A percentile compares a stretch with the other conserved stretches of the same genome.
phyloP scores from a whole-genome alignment of 2,113 vertebrate genomes.

The Chitala chitala region DNA sequence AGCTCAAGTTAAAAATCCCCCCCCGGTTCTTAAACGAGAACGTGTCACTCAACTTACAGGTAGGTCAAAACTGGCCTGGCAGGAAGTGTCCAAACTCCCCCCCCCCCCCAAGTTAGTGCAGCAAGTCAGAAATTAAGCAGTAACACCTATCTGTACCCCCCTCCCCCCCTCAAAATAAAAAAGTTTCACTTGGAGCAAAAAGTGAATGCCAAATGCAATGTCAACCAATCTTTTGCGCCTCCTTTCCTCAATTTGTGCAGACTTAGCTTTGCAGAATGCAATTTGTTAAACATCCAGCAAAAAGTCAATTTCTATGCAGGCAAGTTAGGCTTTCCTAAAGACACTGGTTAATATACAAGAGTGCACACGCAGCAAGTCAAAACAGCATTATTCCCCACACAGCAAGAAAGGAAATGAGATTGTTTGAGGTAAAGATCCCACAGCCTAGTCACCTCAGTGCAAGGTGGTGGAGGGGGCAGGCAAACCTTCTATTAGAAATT shows the following conservation, averaged over 20 bases:
- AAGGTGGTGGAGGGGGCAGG: neutral
- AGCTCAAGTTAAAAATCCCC: too few species aligned
- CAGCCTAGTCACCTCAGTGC: neutral
- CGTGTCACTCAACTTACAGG: too few species aligned
- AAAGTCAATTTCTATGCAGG: neutral
- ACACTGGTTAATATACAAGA: conserved; percentile 6
- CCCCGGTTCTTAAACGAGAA: too few species aligned
- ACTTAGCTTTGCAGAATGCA: neutral
- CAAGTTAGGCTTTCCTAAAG: conserved; percentile 4
- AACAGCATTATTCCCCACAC: conserved; percentile 2
- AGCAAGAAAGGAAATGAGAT: conserved; percentile 4
- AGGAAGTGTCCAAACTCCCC: too few species aligned
- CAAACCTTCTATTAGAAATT: neutral
- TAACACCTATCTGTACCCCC: too few species aligned
- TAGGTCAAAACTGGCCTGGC: too few species aligned
- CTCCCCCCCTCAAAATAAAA: neutral
- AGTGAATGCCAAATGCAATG: conserved; percentile 10
- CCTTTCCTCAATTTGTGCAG: neutral
- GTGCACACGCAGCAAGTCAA: neutral
- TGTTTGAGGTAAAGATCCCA: conserved; percentile 1
- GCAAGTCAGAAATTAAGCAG: too few species aligned
- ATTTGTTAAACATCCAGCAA: conserved; percentile 1
- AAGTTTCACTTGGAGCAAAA: neutral
- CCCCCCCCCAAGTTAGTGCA: too few species aligned
- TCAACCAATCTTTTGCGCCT: neutral